A percentile compares a stretch with the other conserved stretches of the same genome.
phyloP scores from a whole-genome alignment of 2,888 invertebrate species.

The Lochmaea crataegi region DNA sequence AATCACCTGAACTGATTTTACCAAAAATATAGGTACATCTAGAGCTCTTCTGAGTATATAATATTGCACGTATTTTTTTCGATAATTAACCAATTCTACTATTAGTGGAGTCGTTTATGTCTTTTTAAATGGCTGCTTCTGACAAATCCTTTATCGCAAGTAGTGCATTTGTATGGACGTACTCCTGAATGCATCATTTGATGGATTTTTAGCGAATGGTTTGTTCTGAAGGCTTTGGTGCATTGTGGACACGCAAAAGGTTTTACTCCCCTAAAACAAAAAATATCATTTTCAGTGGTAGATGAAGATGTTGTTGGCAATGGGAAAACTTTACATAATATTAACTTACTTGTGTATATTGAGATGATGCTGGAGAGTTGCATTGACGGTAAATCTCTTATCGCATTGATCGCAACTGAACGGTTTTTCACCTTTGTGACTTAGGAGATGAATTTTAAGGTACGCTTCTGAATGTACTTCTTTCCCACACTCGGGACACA shows the following conservation, averaged over 20 bases:
- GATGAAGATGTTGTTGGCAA: not conserved
- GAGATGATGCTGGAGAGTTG: conserved; percentile 41
- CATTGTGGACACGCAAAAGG: conserved; percentile 42
- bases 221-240: conserved; percentile 41
- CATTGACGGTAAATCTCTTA: conserved; percentile 38
- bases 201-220: conserved; percentile 38
- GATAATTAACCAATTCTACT: not conserved
- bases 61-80: not conserved
- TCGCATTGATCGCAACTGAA: conserved; percentile 41
- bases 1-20: no score
- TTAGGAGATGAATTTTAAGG: conserved; percentile 40
- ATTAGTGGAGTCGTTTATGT: conserved; percentile 39
- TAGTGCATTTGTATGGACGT: conserved; percentile 41
- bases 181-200: conserved; percentile 38
- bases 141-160: conserved; percentile 43
- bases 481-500: conserved; percentile 43
- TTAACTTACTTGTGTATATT: conserved; percentile 42
- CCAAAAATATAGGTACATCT: not conserved
- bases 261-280: conserved; percentile 37
- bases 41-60: not conserved
- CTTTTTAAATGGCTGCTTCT: conserved; percentile 43
- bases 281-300: not conserved
- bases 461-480: conserved; percentile 41
- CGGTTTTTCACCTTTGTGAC: conserved; percentile 42
- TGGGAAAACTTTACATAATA: not conserved